Base-by-base conservation (phyloP, 2,888 invertebrate genomes). In the Pachydiplax longipennis region DNA sequence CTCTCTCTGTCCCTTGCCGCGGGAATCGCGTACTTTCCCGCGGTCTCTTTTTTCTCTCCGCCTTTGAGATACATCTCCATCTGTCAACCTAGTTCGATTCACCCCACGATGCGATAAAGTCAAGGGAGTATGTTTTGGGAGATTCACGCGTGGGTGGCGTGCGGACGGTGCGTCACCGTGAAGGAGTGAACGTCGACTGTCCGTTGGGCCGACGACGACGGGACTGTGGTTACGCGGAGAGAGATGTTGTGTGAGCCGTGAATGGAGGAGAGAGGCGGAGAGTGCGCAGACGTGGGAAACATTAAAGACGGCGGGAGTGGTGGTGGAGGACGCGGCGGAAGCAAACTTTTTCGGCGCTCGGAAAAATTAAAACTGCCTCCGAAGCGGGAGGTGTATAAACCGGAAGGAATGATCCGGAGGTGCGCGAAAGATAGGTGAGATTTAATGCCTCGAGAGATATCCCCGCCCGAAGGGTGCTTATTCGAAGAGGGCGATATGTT, bases 181-280 rank as follows among this genome's bases (percentile, higher is more conserved):
- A 8, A 31, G 73, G 31, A 31, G 73, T n/a, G 25, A 13, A 3
- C 61, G 61, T 22, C 87, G 87, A 87, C 87, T 87, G 87, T 87
- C 87, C 87, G 87, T 37, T 61, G 37, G 87, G 87, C 87, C 37
- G 61, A 61, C 87, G n/a, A 35, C 87, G 87, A 61, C 87, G 87
- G 87, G 58, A 87, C 87, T 87, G 53, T 53, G 87, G n/a, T 87
- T 37, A 61, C 58, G 87, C 87, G 40, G 87, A 18, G 87, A 61
- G 61, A 65, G 58, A 65, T 37, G 37, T 87, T 87, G n/a, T 87
- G 58, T 31, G 61, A 58, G 35, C 83, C 31, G 83, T 87, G 87
- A 87, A 87, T 87, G 87, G 61, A 61, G 87, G 73, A 73, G 73
- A 31, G 12, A 3, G 0, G 73, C 13, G 31, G 31, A 18, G 73